Evolutionary conservation across 2,888 invertebrate genomes (phyloP).

Genomic region (Proisotoma minuta): DNA sequence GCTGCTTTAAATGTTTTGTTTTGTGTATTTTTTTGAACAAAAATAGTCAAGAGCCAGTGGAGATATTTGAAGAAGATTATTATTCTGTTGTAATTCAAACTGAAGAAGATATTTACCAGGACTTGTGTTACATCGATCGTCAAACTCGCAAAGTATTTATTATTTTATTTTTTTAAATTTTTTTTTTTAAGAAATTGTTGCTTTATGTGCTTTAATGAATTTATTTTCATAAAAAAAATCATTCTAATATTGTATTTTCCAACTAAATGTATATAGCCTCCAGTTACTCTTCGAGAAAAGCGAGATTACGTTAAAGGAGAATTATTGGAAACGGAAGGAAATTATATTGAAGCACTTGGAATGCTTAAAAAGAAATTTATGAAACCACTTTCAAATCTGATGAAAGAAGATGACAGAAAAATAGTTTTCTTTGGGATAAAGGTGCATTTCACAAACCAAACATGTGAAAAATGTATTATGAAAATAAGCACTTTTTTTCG

Average conservation of each 20-base stretch:
- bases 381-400: slow-evolving; percentile 65
- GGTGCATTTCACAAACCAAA: slow-evolving; percentile 55
- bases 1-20: too few relatives aligned
- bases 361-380: slow-evolving; percentile 77
- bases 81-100: slow-evolving; percentile 46
- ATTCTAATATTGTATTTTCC: not conserved
- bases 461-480: not conserved
- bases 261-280: slow-evolving; percentile 29
- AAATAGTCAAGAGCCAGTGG: slow-evolving; percentile 34
- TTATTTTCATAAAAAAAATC: not conserved
- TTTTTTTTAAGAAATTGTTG: not conserved
- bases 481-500: not conserved
- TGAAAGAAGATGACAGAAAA: slow-evolving; percentile 70
- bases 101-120: slow-evolving; percentile 91
- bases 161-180: not conserved
- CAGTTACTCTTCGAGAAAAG: slow-evolving; percentile 60
- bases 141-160: slow-evolving; percentile 45
- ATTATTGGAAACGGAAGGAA: slow-evolving; percentile 91
- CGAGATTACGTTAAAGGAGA: slow-evolving; percentile 90
- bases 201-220: not conserved
- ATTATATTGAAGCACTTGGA: slow-evolving; percentile 88
- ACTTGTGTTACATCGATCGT: slow-evolving; percentile 65
- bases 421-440: slow-evolving; percentile 85
- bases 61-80: slow-evolving; percentile 42
- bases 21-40: slow-evolving; percentile 5